Conservation (phyloP, 2,797 vertebrate genomes). For the Melanotaenia parkinsoni region DNA sequence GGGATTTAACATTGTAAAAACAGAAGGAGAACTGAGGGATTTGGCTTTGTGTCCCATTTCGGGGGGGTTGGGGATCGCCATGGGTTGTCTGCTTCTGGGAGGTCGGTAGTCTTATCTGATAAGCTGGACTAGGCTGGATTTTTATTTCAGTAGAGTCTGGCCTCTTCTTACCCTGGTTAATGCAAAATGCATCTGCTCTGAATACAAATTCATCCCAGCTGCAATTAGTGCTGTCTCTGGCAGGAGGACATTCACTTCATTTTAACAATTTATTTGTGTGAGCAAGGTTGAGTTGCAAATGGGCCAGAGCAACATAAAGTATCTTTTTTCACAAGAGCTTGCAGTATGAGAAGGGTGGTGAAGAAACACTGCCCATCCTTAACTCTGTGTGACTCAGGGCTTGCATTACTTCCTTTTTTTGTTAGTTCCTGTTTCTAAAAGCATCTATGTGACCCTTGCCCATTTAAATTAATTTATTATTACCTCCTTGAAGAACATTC, state of each 20-base stretch:
- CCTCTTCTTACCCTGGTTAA: conserved; percentile 21
- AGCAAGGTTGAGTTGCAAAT: conserved; percentile 2
- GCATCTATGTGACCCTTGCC: not conserved
- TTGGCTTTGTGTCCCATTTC: conserved; percentile 1
- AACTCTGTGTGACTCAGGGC: conserved; percentile 31
- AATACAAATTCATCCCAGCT: conserved; percentile 33
- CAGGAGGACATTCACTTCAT: conserved; percentile 1
- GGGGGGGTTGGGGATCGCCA: not conserved
- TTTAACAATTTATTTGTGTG: not conserved
- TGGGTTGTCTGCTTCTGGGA: conserved; percentile 18
- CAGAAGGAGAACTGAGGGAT: conserved; percentile 30
- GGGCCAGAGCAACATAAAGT: not conserved
- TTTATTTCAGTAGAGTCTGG: conserved; percentile 32
- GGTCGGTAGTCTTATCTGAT: conserved; percentile 36
- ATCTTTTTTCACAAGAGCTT: not conserved
- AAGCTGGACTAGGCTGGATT: conserved; percentile 40
- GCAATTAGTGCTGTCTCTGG: conserved; percentile 7
- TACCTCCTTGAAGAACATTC: conserved; percentile 10
- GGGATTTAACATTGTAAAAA: conserved; percentile 31
- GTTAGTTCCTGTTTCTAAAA: conserved; percentile 56
- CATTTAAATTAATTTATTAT: conserved; percentile 32
- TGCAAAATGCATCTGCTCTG: conserved; percentile 26
- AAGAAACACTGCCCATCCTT: conserved; percentile 18
- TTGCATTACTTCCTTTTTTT: conserved; percentile 42
- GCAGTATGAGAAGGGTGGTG: not conserved